Evolutionary conservation across 1,140 invertebrate species (phyloP).

Genomic region (Drosophila ogumai): DNA sequence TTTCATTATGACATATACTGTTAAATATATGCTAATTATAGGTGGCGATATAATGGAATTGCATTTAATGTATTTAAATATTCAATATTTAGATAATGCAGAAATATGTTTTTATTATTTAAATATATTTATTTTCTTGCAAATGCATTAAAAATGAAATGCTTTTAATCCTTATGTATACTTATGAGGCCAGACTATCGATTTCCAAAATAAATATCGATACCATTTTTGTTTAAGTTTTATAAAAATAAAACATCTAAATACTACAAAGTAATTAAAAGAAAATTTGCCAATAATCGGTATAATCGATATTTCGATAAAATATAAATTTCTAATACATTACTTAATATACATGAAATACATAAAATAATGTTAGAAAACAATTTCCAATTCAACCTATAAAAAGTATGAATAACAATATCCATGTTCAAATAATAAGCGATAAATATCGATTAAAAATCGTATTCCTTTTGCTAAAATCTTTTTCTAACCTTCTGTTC

Average conservation of each 20-base stretch:
- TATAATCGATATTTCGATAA: background rate
- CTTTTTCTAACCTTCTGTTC: slow-evolving; percentile 8
- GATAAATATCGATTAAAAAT: background rate
- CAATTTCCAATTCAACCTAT: background rate
- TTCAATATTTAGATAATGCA: background rate
- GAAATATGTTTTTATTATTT: background rate
- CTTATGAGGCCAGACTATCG: too few species aligned
- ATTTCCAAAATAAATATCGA: too few species aligned
- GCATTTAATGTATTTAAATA: background rate
- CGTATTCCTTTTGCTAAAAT: background rate
- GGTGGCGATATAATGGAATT: background rate
- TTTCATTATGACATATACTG: background rate
- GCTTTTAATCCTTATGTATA: too few species aligned
- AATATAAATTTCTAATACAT: too few species aligned
- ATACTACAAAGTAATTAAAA: too few species aligned
- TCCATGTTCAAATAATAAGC: too few species aligned
- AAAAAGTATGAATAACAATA: too few species aligned
- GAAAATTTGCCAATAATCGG: too few species aligned
- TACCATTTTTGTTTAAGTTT: too few species aligned
- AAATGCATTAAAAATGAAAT: background rate
- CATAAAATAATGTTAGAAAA: background rate
- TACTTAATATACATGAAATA: too few species aligned
- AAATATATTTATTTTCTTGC: background rate
- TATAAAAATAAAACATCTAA: too few species aligned
- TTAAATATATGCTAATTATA: background rate